A percentile compares a stretch with the other conserved stretches of the same genome.
phyloP scores from a whole-genome alignment of 2,888 invertebrate species.

The Cryptophagus acutangulus region DNA sequence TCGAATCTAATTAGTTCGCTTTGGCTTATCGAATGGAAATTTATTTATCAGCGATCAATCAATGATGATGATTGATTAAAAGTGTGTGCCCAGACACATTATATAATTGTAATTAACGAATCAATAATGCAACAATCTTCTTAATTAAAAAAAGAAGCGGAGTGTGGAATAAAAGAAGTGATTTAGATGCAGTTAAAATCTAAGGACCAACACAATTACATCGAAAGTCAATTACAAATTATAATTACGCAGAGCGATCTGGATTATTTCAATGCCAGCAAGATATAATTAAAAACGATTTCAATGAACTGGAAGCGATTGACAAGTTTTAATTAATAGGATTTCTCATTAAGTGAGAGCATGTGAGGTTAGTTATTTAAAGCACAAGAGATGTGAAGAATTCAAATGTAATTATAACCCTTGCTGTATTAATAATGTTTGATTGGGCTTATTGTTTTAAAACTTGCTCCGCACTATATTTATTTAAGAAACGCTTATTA shows the following conservation, averaged over 20 bases:
- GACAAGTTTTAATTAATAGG: constrained; percentile 39
- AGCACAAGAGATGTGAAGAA: background rate
- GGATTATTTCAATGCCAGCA: constrained; percentile 10
- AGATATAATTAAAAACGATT: constrained; percentile 32
- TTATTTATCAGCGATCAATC: no score
- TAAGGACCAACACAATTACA: constrained; percentile 21
- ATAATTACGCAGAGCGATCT: constrained; percentile 23
- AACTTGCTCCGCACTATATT: no score
- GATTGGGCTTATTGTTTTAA: background rate
- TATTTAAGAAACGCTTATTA: no score
- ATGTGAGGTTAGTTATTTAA: constrained; percentile 1
- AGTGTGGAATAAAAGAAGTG: no score
- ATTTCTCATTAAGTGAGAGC: constrained; percentile 27
- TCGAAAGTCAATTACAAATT: constrained; percentile 26
- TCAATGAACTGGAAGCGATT: constrained; percentile 31
- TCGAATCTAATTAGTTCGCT: no score
- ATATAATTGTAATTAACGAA: no score
- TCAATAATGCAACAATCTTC: no score
- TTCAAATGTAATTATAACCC: constrained; percentile 1
- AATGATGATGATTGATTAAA: no score
- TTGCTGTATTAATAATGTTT: background rate
- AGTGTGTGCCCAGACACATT: no score
- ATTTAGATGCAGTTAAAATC: constrained; percentile 11
- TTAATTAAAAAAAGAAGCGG: no score
- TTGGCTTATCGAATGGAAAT: no score